phyloP scores from a whole-genome alignment of 2,113 vertebrate genomes.

The Lipophrys pholis region DNA sequence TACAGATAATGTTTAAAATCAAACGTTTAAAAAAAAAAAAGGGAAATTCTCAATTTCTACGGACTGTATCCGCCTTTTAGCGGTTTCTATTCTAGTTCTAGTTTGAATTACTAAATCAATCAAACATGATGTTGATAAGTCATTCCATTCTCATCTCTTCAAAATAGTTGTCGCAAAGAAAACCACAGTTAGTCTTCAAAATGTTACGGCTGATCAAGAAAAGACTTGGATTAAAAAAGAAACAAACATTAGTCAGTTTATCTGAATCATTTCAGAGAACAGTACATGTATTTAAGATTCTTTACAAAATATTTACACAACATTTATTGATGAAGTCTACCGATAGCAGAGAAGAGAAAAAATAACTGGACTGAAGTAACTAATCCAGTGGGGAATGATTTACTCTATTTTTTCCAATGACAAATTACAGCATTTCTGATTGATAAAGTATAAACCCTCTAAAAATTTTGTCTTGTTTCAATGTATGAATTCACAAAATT shows the following conservation, averaged over 20 bases:
- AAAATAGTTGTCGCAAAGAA: no score
- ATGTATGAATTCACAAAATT: constrained; percentile 3
- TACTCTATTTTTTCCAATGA: neutral
- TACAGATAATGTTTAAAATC: no score
- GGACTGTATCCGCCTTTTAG: no score
- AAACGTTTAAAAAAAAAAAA: no score
- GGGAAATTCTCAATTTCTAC: no score
- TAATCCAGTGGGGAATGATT: constrained; percentile 4
- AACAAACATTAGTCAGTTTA: constrained; percentile 50
- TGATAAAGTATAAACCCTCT: constrained; percentile 1
- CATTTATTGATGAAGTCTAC: constrained; percentile 45
- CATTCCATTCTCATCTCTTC: no score
- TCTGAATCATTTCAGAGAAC: constrained; percentile 68
- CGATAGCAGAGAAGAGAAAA: constrained; percentile 2
- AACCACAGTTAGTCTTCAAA: no score
- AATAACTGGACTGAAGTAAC: constrained; percentile 1
- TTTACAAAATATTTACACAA: constrained; percentile 84
- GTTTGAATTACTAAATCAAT: no score
- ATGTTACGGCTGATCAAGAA: constrained; percentile 4
- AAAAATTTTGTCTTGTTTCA: neutral
- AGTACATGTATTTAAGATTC: constrained; percentile 65
- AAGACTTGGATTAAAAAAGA: constrained; percentile 44
- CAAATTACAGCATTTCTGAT: neutral
- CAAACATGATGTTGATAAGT: no score
- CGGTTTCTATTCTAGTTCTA: no score